phyloP scores from a whole-genome alignment of 2,113 vertebrate genomes.

The Gila orcuttii region DNA sequence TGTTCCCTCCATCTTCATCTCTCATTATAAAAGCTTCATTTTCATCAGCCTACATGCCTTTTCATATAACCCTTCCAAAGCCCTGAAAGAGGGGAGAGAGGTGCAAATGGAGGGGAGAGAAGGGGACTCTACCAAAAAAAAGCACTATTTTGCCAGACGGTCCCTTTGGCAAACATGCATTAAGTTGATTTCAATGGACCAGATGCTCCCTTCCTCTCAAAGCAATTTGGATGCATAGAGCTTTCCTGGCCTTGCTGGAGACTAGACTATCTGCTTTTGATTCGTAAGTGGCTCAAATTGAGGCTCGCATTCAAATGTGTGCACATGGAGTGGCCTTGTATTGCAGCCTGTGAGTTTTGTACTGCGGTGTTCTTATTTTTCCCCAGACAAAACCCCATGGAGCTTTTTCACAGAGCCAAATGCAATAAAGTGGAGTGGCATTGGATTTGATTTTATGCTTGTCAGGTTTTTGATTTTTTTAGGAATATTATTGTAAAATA shows the following conservation, averaged over 20 bases:
- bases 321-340: constrained; percentile 57
- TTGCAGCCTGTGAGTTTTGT: constrained; percentile 42
- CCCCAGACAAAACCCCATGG: constrained; percentile 57
- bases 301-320: constrained; percentile 59
- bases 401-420: constrained; percentile 57
- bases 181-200: constrained; percentile 64
- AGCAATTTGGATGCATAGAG: constrained; percentile 62
- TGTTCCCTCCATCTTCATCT: constrained; percentile 22
- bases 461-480: constrained; percentile 28
- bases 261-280: constrained; percentile 57
- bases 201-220: constrained; percentile 65
- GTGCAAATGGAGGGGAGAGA: constrained; percentile 31
- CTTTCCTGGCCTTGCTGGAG: constrained; percentile 57
- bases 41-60: constrained; percentile 45
- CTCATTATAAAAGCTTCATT: constrained; percentile 52
- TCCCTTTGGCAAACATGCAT: constrained; percentile 60
- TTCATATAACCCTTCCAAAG: constrained; percentile 51
- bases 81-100: constrained; percentile 42
- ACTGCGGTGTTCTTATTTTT: constrained; percentile 49
- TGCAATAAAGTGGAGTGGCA: constrained; percentile 53
- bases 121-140: constrained; percentile 33
- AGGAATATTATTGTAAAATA: constrained; percentile 15
- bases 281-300: constrained; percentile 63
- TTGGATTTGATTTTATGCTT: constrained; percentile 50
- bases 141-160: constrained; percentile 60